These are phyloP conservation scores for Eciton burchellii DNA, from an alignment of 1,140 invertebrate species.

Conservation along the genomic window DNA sequence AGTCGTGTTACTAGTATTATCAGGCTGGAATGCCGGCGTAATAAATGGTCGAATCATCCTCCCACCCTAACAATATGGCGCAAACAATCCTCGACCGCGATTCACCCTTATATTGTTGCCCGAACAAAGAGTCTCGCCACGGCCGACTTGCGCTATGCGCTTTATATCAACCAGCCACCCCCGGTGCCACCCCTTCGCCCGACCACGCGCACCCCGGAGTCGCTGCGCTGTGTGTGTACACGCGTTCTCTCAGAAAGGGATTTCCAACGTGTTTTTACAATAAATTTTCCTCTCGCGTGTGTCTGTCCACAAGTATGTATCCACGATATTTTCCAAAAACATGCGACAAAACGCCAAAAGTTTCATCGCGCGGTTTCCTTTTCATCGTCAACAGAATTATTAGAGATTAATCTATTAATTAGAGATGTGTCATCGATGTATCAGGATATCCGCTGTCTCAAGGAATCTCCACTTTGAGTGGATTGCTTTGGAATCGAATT, in stretches of 20 bases:
- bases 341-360: not conserved
- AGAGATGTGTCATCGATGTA: too few species aligned
- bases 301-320: not conserved
- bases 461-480: too few species aligned
- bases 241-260: conserved; percentile 28
- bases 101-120: conserved; percentile 84
- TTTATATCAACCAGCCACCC: conserved; percentile 74
- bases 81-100: conserved; percentile 75
- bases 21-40: conserved; percentile 82
- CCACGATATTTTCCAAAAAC: not conserved
- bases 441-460: too few species aligned
- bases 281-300: not conserved
- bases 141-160: conserved; percentile 80
- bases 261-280: conserved; percentile 30
- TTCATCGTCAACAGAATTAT: too few species aligned
- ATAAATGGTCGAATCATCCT: conserved; percentile 83
- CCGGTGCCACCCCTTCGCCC: conserved; percentile 49
- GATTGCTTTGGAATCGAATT: too few species aligned
- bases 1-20: conserved; percentile 82
- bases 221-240: conserved; percentile 36
- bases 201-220: conserved; percentile 40
- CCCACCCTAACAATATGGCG: conserved; percentile 60
- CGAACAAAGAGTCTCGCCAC: conserved; percentile 82
- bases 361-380: too few species aligned
- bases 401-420: too few species aligned